phyloP scores from a whole-genome alignment of 1,140 invertebrate genomes.

The Chironomus striatipennis region DNA sequence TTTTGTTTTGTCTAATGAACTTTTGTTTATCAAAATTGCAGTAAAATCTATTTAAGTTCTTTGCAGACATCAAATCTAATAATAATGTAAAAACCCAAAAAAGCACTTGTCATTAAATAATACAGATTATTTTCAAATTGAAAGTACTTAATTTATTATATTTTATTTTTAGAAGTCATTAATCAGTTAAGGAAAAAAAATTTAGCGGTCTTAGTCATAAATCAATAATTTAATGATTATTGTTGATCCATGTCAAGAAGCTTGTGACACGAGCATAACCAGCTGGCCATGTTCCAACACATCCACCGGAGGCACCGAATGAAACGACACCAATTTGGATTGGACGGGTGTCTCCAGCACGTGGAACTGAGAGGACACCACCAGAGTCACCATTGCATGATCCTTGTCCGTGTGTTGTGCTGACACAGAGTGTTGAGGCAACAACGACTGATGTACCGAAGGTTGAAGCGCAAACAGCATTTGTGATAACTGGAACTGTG shows the following conservation, averaged over 20 bases:
- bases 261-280: conserved; percentile 37
- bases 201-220: too few species aligned
- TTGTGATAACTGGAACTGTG: conserved; percentile 30
- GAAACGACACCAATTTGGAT: conserved; percentile 42
- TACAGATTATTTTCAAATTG: too few species aligned
- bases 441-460: conserved; percentile 28
- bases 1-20: too few species aligned
- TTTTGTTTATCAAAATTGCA: too few species aligned
- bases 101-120: too few species aligned
- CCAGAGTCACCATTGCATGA: conserved; percentile 33
- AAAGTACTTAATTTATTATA: too few species aligned
- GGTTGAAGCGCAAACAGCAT: conserved; percentile 28
- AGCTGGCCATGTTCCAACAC: conserved; percentile 38
- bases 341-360: conserved; percentile 26
- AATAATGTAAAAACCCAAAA: too few species aligned
- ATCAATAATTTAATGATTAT: background rate
- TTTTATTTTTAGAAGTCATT: too few species aligned
- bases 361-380: conserved; percentile 31
- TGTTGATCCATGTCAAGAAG: conserved; percentile 34
- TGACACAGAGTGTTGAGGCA: conserved; percentile 33
- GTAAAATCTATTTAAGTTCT: too few species aligned
- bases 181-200: too few species aligned
- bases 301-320: conserved; percentile 42
- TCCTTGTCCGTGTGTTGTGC: conserved; percentile 28
- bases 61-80: too few species aligned